Conservation (phyloP, 2,113 vertebrate species). For the mouse (Mus musculus) region DNA sequence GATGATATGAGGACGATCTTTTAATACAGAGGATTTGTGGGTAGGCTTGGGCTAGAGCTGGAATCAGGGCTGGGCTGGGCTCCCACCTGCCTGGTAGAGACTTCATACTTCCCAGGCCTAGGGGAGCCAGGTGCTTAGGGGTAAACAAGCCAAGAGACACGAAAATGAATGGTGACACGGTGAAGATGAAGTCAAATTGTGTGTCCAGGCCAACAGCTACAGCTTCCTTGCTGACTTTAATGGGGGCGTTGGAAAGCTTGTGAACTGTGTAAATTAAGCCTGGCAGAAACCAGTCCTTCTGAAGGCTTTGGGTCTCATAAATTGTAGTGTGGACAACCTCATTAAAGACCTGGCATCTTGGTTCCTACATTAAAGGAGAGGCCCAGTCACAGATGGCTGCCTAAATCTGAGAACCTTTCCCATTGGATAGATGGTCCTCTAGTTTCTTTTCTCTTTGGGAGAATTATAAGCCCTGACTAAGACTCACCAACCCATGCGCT, state of each 20-base stretch:
- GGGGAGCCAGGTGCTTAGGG: not conserved
- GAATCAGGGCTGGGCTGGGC: not conserved
- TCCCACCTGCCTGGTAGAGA: not conserved
- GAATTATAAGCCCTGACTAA: not conserved
- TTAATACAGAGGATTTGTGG: not conserved
- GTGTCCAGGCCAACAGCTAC: not conserved
- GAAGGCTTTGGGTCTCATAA: slow-evolving; percentile 83
- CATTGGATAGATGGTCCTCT: not conserved
- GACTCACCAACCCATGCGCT: not conserved
- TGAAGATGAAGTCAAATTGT: not conserved
- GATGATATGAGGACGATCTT: not conserved
- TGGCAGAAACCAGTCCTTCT: slow-evolving; percentile 82
- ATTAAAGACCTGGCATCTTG: slow-evolving; percentile 82
- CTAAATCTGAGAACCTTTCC: not conserved
- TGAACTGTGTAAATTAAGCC: slow-evolving; percentile 84
- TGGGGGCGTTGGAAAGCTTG: slow-evolving; percentile 79
- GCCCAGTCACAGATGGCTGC: not conserved
- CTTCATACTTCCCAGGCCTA: not conserved
- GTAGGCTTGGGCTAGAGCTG: not conserved
- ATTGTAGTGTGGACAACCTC: slow-evolving; percentile 84
- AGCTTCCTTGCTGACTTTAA: not conserved
- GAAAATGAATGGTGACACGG: slow-evolving; percentile 29
- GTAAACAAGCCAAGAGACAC: not conserved
- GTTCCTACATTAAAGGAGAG: slow-evolving; percentile 75
- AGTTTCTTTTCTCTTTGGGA: not conserved